These are phyloP conservation scores for Hemaris fuciformis DNA, from an alignment of 2,888 invertebrate genomes.

Conservation along the genomic window DNA sequence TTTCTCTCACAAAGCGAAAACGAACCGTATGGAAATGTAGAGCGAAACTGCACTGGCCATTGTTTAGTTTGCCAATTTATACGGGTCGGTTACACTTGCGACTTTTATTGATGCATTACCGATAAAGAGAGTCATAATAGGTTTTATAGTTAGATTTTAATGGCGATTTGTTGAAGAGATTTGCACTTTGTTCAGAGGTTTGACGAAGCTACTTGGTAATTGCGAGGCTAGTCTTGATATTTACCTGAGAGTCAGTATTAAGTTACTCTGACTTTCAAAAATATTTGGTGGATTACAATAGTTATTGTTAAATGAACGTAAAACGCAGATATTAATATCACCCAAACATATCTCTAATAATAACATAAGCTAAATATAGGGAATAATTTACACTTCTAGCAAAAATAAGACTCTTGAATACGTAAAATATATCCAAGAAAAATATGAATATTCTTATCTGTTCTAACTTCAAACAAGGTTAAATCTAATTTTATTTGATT, in stretches of 20 bases:
- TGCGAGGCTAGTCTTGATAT: no score
- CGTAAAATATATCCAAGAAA: background rate
- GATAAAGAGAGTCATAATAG: slow-evolving; percentile 78
- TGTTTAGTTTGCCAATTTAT: slow-evolving; percentile 82
- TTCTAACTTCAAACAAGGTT: background rate
- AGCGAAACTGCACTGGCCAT: slow-evolving; percentile 75
- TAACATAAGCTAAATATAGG: no score
- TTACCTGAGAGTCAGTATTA: background rate
- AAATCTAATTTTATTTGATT: background rate
- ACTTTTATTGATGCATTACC: slow-evolving; percentile 80
- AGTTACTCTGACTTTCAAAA: background rate
- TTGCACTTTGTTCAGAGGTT: slow-evolving; percentile 54
- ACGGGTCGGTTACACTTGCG: slow-evolving; percentile 80
- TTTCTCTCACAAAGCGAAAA: slow-evolving; percentile 69
- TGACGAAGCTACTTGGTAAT: background rate
- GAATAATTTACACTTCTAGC: no score
- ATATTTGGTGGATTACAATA: background rate
- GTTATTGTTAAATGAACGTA: no score
- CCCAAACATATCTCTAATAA: no score
- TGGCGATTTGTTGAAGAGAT: slow-evolving; percentile 65
- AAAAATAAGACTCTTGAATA: background rate
- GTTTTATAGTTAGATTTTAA: slow-evolving; percentile 76
- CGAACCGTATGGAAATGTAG: slow-evolving; percentile 74
- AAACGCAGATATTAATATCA: no score
- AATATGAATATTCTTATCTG: background rate